These are phyloP conservation scores for Siniperca undulata DNA, from an alignment of 2,797 vertebrate genomes.

Conservation along the genomic window DNA sequence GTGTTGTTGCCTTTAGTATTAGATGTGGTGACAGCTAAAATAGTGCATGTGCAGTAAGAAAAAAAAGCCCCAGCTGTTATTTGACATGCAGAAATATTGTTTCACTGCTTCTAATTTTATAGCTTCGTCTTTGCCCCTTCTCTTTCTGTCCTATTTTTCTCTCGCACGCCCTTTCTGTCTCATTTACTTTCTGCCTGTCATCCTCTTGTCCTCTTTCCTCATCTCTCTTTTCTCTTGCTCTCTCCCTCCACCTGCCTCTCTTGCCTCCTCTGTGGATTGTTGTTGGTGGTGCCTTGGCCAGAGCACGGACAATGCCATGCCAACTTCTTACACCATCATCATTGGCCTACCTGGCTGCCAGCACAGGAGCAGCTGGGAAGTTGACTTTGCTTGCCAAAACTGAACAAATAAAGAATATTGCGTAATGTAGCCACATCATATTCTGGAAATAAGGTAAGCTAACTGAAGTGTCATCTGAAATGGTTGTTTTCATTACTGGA, in stretches of 20 bases:
- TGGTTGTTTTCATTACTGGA: constrained; percentile 11
- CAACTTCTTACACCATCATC: constrained; percentile 61
- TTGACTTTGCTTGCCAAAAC: constrained; percentile 58
- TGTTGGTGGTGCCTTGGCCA: constrained; percentile 35
- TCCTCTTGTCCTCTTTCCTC: constrained; percentile 28
- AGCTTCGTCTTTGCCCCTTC: constrained; percentile 25
- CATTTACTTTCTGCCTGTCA: constrained; percentile 57
- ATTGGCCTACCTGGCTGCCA: constrained; percentile 62
- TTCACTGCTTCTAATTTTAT: constrained; percentile 37
- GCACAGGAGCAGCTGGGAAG: constrained; percentile 62
- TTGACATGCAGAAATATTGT: constrained; percentile 38
- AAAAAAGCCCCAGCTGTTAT: constrained; percentile 23
- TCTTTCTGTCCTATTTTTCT: constrained; percentile 39
- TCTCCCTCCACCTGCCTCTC: constrained; percentile 35
- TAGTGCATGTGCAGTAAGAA: constrained; percentile 1
- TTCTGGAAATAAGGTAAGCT: constrained; percentile 34
- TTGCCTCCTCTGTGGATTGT: constrained; percentile 17
- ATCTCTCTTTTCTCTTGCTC: constrained; percentile 1
- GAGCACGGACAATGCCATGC: constrained; percentile 43
- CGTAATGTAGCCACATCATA: constrained; percentile 39
- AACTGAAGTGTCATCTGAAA: constrained; percentile 33
- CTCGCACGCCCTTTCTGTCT: constrained; percentile 44
- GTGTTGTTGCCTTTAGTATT: constrained; percentile 26
- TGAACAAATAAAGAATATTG: constrained; percentile 54
- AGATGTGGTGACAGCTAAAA: constrained; percentile 35